Evolutionary conservation across 2,888 invertebrate genomes (phyloP).

Genomic region (Bellardia pandia): DNA sequence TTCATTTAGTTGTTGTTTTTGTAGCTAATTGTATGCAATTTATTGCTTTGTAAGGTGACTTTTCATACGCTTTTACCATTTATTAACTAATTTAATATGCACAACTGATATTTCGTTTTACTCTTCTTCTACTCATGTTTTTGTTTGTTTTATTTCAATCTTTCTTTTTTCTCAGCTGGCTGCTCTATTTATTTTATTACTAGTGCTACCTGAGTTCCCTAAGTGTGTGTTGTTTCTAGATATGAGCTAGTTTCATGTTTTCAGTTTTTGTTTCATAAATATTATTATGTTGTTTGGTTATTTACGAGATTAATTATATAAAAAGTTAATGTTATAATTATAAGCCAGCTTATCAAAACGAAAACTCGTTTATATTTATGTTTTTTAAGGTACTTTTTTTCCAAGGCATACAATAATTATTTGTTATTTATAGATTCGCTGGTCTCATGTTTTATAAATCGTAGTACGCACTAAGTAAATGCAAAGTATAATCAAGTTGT

Average conservation of each 20-base stretch:
- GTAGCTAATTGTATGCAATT: slow-evolving; percentile 61
- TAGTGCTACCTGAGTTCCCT: slow-evolving; percentile 18
- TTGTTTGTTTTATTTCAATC: slow-evolving; percentile 4
- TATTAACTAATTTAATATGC: slow-evolving; percentile 70
- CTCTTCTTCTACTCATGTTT: background rate
- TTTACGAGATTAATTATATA: slow-evolving; percentile 54
- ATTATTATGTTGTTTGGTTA: slow-evolving; percentile 39
- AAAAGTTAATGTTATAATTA: slow-evolving; percentile 14
- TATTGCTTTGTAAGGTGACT: slow-evolving; percentile 65
- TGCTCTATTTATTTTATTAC: slow-evolving; percentile 39
- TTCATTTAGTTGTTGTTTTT: slow-evolving; percentile 21
- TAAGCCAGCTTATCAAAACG: slow-evolving; percentile 20
- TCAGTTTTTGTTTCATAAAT: background rate
- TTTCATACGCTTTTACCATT: slow-evolving; percentile 68
- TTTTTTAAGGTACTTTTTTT: background rate
- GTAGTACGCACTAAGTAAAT: too few relatives aligned
- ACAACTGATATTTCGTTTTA: slow-evolving; percentile 50
- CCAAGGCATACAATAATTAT: too few relatives aligned
- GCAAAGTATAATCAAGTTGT: background rate
- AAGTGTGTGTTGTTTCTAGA: slow-evolving; percentile 33
- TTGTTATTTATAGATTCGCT: background rate
- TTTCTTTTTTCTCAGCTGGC: slow-evolving; percentile 2
- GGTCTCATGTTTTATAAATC: too few relatives aligned
- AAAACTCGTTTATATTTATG: background rate
- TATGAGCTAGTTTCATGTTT: slow-evolving; percentile 30